phyloP scores from a whole-genome alignment of 1,140 invertebrate species.

The Atta texana region DNA sequence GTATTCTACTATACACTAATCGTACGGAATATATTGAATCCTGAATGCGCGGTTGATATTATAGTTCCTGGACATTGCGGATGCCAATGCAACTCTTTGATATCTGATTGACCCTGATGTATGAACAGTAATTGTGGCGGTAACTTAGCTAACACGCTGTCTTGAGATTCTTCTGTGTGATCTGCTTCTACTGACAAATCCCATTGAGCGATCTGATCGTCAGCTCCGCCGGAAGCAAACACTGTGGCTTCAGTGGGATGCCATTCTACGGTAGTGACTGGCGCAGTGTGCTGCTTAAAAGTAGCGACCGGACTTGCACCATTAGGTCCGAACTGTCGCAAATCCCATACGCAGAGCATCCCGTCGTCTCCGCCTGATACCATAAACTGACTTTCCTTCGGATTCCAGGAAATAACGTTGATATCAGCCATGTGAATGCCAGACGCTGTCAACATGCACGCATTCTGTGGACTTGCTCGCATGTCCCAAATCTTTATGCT shows the following conservation, averaged over 20 bases:
- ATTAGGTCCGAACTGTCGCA: conserved; percentile 93
- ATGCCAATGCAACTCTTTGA: conserved; percentile 99
- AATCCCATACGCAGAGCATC: conserved; percentile 97
- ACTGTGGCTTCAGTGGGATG: conserved; percentile 96
- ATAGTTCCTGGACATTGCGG: conserved; percentile 96
- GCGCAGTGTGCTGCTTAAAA: conserved; percentile 97
- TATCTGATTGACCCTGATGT: conserved; percentile 98
- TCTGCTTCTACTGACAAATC: conserved; percentile 97
- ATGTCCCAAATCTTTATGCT: conserved; percentile 96
- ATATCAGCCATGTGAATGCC: conserved; percentile 97
- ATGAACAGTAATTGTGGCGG: conserved; percentile 99
- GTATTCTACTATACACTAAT: conserved; percentile 93
- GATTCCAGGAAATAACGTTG: conserved; percentile 99
- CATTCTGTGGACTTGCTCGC: conserved; percentile 93
- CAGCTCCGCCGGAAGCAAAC: conserved; percentile 96
- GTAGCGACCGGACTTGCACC: conserved; percentile 92
- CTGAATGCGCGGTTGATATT: conserved; percentile 97
- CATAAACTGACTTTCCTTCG: conserved; percentile 90
- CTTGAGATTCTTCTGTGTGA: conserved; percentile 87
- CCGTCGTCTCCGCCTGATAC: conserved; percentile 97
- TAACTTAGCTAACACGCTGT: conserved; percentile 89
- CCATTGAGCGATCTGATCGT: conserved; percentile 99
- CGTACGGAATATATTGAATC: conserved; percentile 99
- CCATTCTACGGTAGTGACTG: conserved; percentile 99
- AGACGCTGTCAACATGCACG: conserved; percentile 95